phyloP scores from a whole-genome alignment of 2,888 invertebrate species.

The Nomada fabriciana region DNA sequence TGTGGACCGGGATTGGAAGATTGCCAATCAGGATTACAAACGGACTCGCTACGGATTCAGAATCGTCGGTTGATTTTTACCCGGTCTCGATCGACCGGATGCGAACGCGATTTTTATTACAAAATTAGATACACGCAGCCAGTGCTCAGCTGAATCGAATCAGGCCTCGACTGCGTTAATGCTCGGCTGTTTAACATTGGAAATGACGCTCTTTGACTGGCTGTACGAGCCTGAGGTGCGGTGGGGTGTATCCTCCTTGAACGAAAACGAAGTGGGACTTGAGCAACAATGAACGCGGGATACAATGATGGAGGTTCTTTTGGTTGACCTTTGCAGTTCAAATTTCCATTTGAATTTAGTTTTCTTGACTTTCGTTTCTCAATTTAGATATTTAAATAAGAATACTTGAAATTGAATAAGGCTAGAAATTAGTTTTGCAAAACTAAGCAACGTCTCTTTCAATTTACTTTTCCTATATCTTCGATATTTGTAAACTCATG shows the following conservation, averaged over 20 bases:
- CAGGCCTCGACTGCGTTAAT: constrained; percentile 22
- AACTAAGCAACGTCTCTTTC: no score
- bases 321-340: background rate
- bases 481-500: no score
- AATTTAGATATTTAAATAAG: no score
- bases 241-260: background rate
- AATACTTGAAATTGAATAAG: no score
- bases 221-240: background rate
- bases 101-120: constrained; percentile 39
- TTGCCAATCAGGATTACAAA: constrained; percentile 59
- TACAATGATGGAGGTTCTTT: background rate
- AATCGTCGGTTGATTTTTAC: constrained; percentile 43
- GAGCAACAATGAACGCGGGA: background rate
- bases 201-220: background rate
- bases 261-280: constrained; percentile 10
- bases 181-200: constrained; percentile 34
- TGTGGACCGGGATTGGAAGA: constrained; percentile 50
- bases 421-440: no score
- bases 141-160: constrained; percentile 14
- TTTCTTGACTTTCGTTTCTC: no score
- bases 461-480: no score
- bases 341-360: no score
- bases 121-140: constrained; percentile 34
- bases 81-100: constrained; percentile 37
- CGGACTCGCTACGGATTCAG: constrained; percentile 51